Percentiles rank a stretch among this genome's conserved stretches.
phyloP scores from a whole-genome alignment of 2,113 vertebrate species.

The Neodontobutis hainanensis region DNA sequence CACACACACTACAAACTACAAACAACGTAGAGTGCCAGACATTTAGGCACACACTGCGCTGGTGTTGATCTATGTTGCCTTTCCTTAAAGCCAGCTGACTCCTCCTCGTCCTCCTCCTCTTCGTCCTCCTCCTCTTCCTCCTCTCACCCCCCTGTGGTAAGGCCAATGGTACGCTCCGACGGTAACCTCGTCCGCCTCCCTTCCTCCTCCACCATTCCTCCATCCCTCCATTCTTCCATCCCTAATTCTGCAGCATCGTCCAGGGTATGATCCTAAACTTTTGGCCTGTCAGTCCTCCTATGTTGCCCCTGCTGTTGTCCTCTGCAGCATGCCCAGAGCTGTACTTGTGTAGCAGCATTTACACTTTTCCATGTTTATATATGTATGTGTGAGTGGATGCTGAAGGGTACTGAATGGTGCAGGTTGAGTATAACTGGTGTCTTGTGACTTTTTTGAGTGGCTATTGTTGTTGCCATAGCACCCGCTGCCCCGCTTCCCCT shows the following conservation, averaged over 20 bases:
- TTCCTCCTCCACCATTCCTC: conserved; percentile 52
- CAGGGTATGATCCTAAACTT: conserved; percentile 58
- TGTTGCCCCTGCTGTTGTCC: conserved; percentile 45
- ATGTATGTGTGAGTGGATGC: conserved; percentile 28
- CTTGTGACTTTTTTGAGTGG: conserved; percentile 54
- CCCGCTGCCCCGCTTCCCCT: conserved; percentile 26
- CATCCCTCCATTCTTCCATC: conserved; percentile 42
- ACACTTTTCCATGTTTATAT: conserved; percentile 40
- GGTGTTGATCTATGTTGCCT: conserved; percentile 97
- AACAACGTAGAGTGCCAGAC: conserved; percentile 16
- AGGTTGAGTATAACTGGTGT: conserved; percentile 39
- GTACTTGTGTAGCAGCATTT: conserved; percentile 16
- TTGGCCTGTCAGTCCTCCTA: conserved; percentile 31
- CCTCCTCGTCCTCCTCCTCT: conserved; percentile 82
- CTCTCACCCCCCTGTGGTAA: conserved; percentile 97
- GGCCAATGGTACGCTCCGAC: conserved; percentile 87
- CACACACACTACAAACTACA: conserved; percentile 14
- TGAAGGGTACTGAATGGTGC: conserved; percentile 38
- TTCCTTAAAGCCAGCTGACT: conserved; percentile 99
- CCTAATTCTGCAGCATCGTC: conserved; percentile 48
- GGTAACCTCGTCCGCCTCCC: conserved; percentile 74
- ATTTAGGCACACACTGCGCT: conserved; percentile 48
- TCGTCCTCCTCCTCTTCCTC: conserved; percentile 82
- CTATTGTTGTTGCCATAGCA: conserved; percentile 52
- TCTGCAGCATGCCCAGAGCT: conserved; percentile 61